Percentiles rank a stretch among this genome's conserved stretches.
Conservation (phyloP, 2,113 vertebrate genomes). For the Apus apus region DNA sequence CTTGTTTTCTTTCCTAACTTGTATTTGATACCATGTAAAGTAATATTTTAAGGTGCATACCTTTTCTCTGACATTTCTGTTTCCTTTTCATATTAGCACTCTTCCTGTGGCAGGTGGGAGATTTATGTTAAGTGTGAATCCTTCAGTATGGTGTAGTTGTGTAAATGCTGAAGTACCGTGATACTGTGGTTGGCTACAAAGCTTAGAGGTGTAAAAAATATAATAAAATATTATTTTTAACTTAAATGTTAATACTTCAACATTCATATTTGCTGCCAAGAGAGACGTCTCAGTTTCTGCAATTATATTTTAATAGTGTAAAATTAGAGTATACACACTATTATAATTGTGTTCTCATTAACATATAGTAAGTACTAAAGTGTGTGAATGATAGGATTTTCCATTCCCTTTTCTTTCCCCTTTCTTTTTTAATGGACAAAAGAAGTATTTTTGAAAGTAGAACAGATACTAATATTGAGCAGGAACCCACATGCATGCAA, state of each 20-base stretch:
- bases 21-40: neutral
- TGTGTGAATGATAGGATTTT: neutral
- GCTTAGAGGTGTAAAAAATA: neutral
- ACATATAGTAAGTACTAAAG: neutral
- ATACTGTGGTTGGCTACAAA: neutral
- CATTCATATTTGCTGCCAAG: neutral
- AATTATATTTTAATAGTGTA: neutral
- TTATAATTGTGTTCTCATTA: neutral
- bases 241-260: neutral
- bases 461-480: neutral
- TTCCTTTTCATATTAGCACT: neutral
- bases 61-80: neutral
- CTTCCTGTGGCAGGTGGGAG: neutral
- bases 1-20: neutral
- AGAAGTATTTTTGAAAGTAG: neutral
- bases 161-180: neutral
- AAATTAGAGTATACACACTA: neutral
- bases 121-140: neutral
- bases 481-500: neutral
- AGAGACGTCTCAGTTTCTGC: neutral
- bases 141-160: neutral
- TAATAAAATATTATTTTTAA: neutral
- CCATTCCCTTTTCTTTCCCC: neutral
- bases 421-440: neutral
- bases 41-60: neutral